Base-by-base conservation (phyloP, 1,140 invertebrate species). In the Hirudo medicinalis region DNA sequence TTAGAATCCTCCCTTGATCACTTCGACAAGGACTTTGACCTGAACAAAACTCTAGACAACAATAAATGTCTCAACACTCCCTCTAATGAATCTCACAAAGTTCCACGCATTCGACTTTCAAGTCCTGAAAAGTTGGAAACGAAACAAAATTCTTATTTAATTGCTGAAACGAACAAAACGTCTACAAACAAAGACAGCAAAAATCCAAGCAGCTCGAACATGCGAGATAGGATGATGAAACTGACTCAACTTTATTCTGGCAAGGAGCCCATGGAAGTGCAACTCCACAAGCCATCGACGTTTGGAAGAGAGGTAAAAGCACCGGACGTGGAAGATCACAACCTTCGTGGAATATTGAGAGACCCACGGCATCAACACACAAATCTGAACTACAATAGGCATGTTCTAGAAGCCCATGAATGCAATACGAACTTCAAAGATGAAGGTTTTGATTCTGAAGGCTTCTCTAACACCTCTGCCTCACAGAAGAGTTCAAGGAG, bases 401-500 rank as follows among this genome's bases (percentile, higher is more conserved):
- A 49, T 15, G 5, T 49, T 49, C 11, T 1, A 11, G 43, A 49
- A 17, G 17, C 57, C 57, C 3, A 15, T 15, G 29, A 32, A 25
- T 63, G 22, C 29, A 32, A 25, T 20, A 63, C 19, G 22, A 63
- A 63, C 57, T 63, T 49, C 49, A 54, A 60, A 40, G 73, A 74
- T 43, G 73, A 74, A 67, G 80, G 80, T 17, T 81, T 82, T 73
- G 80, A 82, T 70, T 80, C 77, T 22, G 78, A 78, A 76, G 78
- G 78, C 6, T 27, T 68, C 20, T 73, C 69, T 9, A 78, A 78
- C 29, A 79, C 67, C 15, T 69, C 79, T 11, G 76, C 79, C 54
- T 81, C 80, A 15, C 80, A 82, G 69, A 76, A 79, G 54, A 81
- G 79, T 0, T 82, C 80, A 11, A 75, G 80, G 70, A 80, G 78